Conservation (phyloP, 2,888 invertebrate genomes). For the Habrosyne pyritoides region DNA sequence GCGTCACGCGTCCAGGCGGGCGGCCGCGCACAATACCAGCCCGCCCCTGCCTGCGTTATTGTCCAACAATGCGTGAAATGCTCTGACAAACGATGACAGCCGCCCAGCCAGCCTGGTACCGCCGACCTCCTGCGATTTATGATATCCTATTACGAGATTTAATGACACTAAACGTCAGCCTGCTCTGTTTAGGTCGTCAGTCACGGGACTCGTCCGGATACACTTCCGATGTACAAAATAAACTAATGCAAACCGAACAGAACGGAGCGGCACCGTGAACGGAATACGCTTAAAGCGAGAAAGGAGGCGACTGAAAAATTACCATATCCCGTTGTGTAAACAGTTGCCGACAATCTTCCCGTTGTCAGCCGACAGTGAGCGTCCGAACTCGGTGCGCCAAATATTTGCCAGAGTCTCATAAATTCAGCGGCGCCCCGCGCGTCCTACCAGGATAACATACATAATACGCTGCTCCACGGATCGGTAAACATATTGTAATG, state of each 20-base stretch:
- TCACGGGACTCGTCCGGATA: slow-evolving; percentile 44
- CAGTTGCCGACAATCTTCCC: slow-evolving; percentile 79
- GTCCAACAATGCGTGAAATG: slow-evolving; percentile 84
- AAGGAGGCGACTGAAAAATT: slow-evolving; percentile 67
- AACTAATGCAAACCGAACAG: slow-evolving; percentile 49
- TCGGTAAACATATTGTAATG: slow-evolving; percentile 84
- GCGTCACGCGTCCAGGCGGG: slow-evolving; percentile 57
- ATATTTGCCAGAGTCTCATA: slow-evolving; percentile 81
- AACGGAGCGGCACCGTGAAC: slow-evolving; percentile 52
- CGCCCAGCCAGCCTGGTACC: slow-evolving; percentile 68
- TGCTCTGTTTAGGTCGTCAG: slow-evolving; percentile 63
- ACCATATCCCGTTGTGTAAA: slow-evolving; percentile 75
- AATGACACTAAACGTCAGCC: slow-evolving; percentile 79
- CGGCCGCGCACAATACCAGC: slow-evolving; percentile 61
- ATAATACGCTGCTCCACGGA: slow-evolving; percentile 81
- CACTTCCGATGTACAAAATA: slow-evolving; percentile 52
- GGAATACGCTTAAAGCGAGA: slow-evolving; percentile 58
- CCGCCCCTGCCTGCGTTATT: slow-evolving; percentile 74
- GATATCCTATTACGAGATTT: slow-evolving; percentile 83
- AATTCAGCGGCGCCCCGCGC: slow-evolving; percentile 75
- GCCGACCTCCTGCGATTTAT: slow-evolving; percentile 81
- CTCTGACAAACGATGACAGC: slow-evolving; percentile 84
- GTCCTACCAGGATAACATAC: slow-evolving; percentile 80
- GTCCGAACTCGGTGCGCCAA: slow-evolving; percentile 79
- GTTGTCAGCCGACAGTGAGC: slow-evolving; percentile 73